Conservation (phyloP, 2,113 vertebrate genomes). For the Oostethus manadensis region DNA sequence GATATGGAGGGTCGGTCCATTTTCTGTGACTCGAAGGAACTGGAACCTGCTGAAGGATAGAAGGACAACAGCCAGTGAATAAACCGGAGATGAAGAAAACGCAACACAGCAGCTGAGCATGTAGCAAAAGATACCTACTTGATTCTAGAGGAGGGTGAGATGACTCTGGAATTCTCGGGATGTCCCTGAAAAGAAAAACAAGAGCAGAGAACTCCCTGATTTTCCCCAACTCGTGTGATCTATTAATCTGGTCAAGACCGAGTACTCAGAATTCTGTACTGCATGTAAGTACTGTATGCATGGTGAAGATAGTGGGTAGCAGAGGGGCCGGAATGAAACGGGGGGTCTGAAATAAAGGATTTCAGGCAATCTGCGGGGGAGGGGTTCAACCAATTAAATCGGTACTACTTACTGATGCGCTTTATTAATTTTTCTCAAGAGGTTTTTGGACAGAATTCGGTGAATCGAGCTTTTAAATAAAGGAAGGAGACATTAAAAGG, state of each 20-base stretch:
- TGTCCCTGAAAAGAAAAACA: slow-evolving; percentile 76
- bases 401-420: slow-evolving; percentile 82
- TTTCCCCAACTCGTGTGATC: background rate
- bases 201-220: background rate
- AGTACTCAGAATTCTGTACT: slow-evolving; percentile 4
- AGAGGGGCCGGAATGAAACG: slow-evolving; percentile 18
- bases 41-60: slow-evolving; percentile 80
- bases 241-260: slow-evolving; percentile 9
- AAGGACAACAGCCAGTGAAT: background rate
- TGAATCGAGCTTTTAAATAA: slow-evolving; percentile 75
- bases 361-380: slow-evolving; percentile 22
- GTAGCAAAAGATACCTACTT: slow-evolving; percentile 72
- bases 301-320: slow-evolving; percentile 8
- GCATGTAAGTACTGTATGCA: background rate
- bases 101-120: background rate
- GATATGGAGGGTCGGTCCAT: slow-evolving; percentile 98
- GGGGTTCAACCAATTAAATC: slow-evolving; percentile 26
- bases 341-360: slow-evolving; percentile 16
- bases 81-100: no score
- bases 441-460: slow-evolving; percentile 79
- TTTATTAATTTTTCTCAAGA: slow-evolving; percentile 87
- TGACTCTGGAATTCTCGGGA: slow-evolving; percentile 92
- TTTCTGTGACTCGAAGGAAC: slow-evolving; percentile 98
- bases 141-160: slow-evolving; percentile 96
- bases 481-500: slow-evolving; percentile 54